These are phyloP conservation scores for Zaprionus lineosus DNA, from an alignment of 2,888 invertebrate species.

Conservation along the genomic window DNA sequence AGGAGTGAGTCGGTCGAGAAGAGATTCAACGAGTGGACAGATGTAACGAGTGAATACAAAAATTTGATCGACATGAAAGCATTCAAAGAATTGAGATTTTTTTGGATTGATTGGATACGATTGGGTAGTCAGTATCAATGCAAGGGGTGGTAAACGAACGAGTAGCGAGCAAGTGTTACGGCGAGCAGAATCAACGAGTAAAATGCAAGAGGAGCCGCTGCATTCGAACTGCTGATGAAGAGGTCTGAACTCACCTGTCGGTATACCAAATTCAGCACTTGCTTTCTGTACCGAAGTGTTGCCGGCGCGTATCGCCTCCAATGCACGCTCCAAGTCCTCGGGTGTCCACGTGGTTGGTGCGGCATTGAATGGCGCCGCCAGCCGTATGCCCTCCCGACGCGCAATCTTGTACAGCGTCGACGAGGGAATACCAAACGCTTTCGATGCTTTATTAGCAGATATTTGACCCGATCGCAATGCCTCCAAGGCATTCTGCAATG, in stretches of 20 bases:
- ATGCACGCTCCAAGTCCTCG: conserved; percentile 91
- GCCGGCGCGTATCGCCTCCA: conserved; percentile 91
- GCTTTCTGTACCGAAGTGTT: conserved; percentile 93
- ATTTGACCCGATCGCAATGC: conserved; percentile 92
- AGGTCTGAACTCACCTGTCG: conserved; percentile 85
- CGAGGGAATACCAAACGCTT: conserved; percentile 95
- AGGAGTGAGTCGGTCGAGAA: no score
- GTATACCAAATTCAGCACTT: conserved; percentile 93
- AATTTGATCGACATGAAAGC: no score
- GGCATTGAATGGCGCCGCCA: conserved; percentile 95
- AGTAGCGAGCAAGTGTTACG: background rate
- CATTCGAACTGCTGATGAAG: background rate
- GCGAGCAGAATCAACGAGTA: background rate
- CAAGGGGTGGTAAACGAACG: no score
- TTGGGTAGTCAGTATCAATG: no score
- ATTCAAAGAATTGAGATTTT: no score
- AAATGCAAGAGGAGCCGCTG: background rate
- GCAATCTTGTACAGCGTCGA: conserved; percentile 96
- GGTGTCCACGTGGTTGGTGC: conserved; percentile 94
- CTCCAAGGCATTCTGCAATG: conserved; percentile 90
- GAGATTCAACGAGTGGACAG: background rate
- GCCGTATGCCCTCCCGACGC: conserved; percentile 92
- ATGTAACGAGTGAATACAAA: background rate
- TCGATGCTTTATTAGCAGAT: conserved; percentile 95
- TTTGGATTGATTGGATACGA: no score